Evolutionary conservation across 2,113 vertebrate species (phyloP), one percentile per base, ranked within the genome.

Genomic region (Passer domesticus): DNA sequence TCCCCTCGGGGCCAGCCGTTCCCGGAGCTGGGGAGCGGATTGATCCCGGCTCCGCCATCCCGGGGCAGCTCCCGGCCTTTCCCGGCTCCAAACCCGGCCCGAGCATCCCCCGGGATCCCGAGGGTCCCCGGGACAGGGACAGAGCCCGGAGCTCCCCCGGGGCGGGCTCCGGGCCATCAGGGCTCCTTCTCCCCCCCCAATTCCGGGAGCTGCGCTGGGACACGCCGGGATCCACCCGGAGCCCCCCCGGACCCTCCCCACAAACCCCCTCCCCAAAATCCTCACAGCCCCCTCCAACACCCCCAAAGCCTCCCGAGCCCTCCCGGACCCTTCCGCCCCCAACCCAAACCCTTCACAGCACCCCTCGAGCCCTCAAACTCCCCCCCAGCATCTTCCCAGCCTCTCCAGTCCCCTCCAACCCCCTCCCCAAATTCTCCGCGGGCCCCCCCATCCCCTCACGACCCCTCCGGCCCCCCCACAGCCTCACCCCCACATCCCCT

Each of bases 201-300:
- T 21, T 13, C 52, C 43, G 43, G 27, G 21, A 52, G 56, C 25
- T 15, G 46, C 46, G 21, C 33, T 37, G 52, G 52, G 31, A 52
- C 46, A 16, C 31, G 20, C 81, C 49, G 39, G 28, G n/a, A 74
- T 24, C 50, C 69, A 10, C 22, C 14, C 12, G 28, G 41, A 74
- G 5, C 39, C 9, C 18, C 41, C 33, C 47, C 2, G 27, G 16
- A 25, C 4, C 6, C 31, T 11, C 41, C 20, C 13, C 0, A 13
- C 0, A 13, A 16, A 4, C 20, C 33, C 53, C 55, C 53, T 53
- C 56, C 37, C 33, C 39, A 72, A 83, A 72, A 46, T 25, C 39
- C 30, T 33, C 58, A 16, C 25, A 53, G 56, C 47, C 21, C 25
- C 44, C 21, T 33, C 23, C 30, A 18, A 6, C 27, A 14, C 31